Evolutionary conservation across 2,113 vertebrate genomes (phyloP).

Genomic region (Rhagologus leucostigma): DNA sequence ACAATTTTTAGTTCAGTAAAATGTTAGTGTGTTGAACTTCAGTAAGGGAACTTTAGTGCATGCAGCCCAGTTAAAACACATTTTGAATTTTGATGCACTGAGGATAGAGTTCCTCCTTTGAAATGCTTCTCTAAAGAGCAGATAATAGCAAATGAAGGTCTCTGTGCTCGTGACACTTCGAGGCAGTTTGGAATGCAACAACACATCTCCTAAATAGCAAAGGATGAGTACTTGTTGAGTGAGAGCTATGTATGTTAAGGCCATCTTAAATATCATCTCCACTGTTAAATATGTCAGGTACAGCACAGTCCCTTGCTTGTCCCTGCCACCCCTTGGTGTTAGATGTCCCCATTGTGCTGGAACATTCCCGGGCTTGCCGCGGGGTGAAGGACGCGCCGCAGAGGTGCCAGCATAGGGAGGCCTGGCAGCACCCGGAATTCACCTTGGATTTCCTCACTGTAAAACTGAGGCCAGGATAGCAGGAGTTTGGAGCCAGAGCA

Average conservation of each 20-base stretch:
- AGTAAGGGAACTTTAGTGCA: background rate
- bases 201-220: background rate
- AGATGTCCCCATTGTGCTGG: background rate
- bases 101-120: background rate
- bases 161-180: background rate
- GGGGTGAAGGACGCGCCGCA: rapidly evolving
- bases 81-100: background rate
- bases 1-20: background rate
- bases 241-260: background rate
- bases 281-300: background rate
- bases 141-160: background rate
- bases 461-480: background rate
- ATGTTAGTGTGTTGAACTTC: background rate
- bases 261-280: background rate
- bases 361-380: background rate
- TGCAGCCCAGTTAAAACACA: background rate
- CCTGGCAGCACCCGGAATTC: background rate
- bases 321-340: background rate
- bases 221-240: constrained; percentile 2
- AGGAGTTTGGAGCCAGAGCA: background rate
- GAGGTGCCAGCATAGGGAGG: background rate
- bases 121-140: background rate
- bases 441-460: background rate
- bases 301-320: background rate
- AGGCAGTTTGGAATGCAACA: background rate